A percentile compares a stretch with the other conserved stretches of the same genome.
Evolutionary conservation across 2,797 vertebrate genomes (phyloP).

Genomic region (Rallus crepitans): DNA sequence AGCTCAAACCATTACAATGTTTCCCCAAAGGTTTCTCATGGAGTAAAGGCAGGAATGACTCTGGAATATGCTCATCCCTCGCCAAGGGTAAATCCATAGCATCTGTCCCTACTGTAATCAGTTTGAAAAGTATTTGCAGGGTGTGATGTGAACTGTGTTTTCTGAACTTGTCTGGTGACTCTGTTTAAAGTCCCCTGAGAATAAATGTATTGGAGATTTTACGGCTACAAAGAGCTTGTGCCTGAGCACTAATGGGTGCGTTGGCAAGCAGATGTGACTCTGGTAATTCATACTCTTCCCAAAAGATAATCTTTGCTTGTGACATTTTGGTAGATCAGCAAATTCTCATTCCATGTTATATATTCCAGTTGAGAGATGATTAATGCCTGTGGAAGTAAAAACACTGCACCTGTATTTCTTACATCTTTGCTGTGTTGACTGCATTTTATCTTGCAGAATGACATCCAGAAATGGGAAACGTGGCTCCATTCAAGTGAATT

Average conservation of each 20-base stretch:
- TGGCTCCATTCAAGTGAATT: not conserved
- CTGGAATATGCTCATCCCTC: not conserved
- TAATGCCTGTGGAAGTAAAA: not conserved
- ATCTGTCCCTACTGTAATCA: not conserved
- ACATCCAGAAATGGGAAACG: not conserved
- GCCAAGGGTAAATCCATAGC: not conserved
- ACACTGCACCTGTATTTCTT: not conserved
- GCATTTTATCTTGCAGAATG: not conserved
- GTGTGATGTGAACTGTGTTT: not conserved
- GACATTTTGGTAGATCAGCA: conserved; percentile 41
- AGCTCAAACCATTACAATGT: not conserved
- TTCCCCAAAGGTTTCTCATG: not conserved
- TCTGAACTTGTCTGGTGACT: not conserved
- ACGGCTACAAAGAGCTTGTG: conserved; percentile 18
- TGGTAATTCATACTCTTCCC: conserved; percentile 39
- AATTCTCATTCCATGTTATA: not conserved
- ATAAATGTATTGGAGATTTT: conserved; percentile 37
- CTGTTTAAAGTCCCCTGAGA: conserved; percentile 36
- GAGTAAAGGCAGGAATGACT: not conserved
- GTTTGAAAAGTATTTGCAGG: not conserved
- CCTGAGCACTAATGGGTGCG: conserved; percentile 55
- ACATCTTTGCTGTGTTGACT: not conserved
- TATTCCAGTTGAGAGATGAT: not conserved
- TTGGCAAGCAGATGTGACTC: conserved; percentile 57
- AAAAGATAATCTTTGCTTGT: conserved; percentile 30